Evolutionary conservation across 2,888 invertebrate species (phyloP), one percentile per base, ranked within the genome.

Genomic region (Lasioglossum zephyrum): DNA sequence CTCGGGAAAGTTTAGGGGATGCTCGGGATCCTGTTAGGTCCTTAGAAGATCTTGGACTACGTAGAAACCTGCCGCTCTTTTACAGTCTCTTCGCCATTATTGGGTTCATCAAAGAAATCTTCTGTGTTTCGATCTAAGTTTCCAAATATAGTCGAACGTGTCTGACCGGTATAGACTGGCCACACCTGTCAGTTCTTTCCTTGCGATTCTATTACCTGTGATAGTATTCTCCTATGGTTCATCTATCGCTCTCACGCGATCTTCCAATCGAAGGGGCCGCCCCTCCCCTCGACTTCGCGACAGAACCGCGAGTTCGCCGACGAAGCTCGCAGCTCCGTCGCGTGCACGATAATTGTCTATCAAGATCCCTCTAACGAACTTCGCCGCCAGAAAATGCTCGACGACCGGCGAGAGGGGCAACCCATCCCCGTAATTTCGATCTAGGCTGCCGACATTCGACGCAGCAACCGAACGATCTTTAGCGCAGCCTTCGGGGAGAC

Each of bases 231-330:
- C 57, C n/a, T n/a, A n/a, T 11, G 9, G 57, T n/a, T 57, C 16
- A 26, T 11, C 57, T 77, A 78, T 49, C 82, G 49, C 74, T 36
- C n/a, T 74, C 70, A n/a, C 83, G 70, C 83, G 82, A 83, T 76
- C 70, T 72, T 76, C 31, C 47, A 49, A 82, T 82, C 78, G 49
- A 22, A 63, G n/a, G 39, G 22, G 31, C 60, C 69, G 75, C 36
- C 36, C 36, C 36, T 31, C 47, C 66, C 66, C 44, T n/a, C 16
- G 22, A 49, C 53, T 60, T 63, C 53, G 31, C 73, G 81, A 75
- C 75, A 31, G n/a, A 69, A 49, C 57, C 77, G 66, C 41, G 47
- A 39, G 18, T 73, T 69, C 44, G 44, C 44, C 44, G 44, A 44
- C 44, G 44, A 44, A 18, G 63, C 39, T 57, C 53, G 47, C 26